Percentiles rank a stretch among this genome's conserved stretches.
phyloP scores from a whole-genome alignment of 2,113 vertebrate genomes.

The Pelusios castaneus region DNA sequence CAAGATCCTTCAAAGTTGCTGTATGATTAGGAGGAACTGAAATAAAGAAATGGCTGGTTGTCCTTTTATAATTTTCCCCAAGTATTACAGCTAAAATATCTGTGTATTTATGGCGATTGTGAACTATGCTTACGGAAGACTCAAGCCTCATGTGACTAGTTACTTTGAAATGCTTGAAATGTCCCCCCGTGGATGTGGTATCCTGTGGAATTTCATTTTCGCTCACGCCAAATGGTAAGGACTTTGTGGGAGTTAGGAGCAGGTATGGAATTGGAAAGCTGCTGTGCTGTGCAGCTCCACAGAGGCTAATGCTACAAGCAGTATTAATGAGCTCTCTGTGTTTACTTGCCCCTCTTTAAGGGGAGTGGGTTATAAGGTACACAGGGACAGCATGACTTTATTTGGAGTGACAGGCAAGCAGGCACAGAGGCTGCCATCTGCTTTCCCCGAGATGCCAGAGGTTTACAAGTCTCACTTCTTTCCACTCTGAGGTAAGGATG shows the following conservation, averaged over 20 bases:
- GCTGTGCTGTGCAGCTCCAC: accelerated
- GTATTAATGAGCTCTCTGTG: neutral
- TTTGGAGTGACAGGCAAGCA: neutral
- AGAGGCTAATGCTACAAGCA: neutral
- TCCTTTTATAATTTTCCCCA: neutral
- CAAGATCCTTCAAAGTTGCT: neutral
- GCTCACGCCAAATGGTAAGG: accelerated
- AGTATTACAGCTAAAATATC: neutral
- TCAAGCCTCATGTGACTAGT: neutral
- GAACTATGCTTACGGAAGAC: neutral
- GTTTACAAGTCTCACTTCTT: neutral
- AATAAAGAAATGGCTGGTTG: neutral
- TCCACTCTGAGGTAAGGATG: neutral
- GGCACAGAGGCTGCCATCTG: neutral
- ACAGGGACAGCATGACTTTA: neutral
- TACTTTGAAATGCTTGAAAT: neutral
- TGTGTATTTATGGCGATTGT: neutral
- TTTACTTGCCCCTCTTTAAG: neutral
- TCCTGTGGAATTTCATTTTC: neutral
- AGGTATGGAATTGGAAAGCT: accelerated
- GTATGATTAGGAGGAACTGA: neutral
- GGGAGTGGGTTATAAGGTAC: neutral
- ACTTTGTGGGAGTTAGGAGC: neutral
- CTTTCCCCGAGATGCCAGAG: neutral
- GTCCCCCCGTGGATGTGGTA: neutral